phyloP scores from a whole-genome alignment of 2,797 vertebrate species.

The Erpetoichthys calabaricus region DNA sequence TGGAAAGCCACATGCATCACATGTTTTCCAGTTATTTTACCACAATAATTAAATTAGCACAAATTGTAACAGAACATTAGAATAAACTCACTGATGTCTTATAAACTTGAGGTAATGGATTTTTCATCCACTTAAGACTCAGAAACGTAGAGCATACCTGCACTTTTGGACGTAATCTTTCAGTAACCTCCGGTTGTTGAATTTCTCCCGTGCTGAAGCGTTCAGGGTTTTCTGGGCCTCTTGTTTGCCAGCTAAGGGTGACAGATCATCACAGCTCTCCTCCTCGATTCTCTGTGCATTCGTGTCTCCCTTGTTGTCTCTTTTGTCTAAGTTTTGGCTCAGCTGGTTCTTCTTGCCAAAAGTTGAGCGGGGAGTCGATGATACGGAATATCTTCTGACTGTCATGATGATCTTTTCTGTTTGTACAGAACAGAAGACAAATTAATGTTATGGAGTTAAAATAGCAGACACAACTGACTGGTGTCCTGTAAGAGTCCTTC shows the following conservation, averaged over 20 bases:
- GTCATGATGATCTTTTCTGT: conserved; percentile 78
- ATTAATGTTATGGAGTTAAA: no score
- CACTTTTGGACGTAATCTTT: conserved; percentile 54
- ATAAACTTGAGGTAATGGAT: no score
- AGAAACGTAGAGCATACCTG: conserved; percentile 42
- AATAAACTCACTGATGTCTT: no score
- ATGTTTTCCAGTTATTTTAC: no score
- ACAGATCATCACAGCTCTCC: conserved; percentile 14
- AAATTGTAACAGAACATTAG: no score
- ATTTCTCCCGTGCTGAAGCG: conserved; percentile 15
- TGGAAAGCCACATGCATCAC: no score
- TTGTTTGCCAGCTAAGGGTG: conserved; percentile 16
- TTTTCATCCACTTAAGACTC: no score
- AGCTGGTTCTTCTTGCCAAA: conserved; percentile 23
- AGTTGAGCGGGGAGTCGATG: conserved; percentile 33
- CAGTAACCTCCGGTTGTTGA: conserved; percentile 41
- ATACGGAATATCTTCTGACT: conserved; percentile 68
- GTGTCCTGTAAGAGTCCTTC: no score
- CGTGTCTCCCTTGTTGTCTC: conserved; percentile 5
- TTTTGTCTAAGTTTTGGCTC: conserved; percentile 13
- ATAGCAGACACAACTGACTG: no score
- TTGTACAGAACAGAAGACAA: conserved; percentile 1
- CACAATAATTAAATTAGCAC: no score
- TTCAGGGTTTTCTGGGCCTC: not conserved
- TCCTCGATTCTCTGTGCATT: conserved; percentile 21